Evolutionary conservation across 2,113 vertebrate species (phyloP).

Genomic region (Dipodomys ordii): DNA sequence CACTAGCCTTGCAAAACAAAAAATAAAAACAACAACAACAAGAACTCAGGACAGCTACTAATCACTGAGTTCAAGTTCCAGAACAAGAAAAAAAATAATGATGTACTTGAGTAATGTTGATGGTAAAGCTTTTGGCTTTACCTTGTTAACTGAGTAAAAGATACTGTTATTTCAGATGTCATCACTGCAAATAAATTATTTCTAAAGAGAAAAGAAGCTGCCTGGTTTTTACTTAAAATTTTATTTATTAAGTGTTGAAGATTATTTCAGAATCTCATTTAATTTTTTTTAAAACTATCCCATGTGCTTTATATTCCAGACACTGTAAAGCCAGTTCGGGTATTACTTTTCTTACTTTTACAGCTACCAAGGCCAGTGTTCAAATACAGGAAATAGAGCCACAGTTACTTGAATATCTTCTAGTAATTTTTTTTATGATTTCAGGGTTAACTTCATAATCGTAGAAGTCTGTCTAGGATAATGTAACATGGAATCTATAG

Average conservation of each 20-base stretch:
- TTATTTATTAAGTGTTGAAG: background rate
- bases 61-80: too few relatives aligned
- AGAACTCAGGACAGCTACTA: too few relatives aligned
- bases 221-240: slow-evolving; percentile 22
- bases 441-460: background rate
- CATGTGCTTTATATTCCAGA: background rate
- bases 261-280: background rate
- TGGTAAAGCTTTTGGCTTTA: background rate
- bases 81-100: too few relatives aligned
- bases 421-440: slow-evolving; percentile 42
- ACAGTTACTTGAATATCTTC: slow-evolving; percentile 47
- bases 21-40: too few relatives aligned
- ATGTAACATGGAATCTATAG: slow-evolving; percentile 18
- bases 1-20: too few relatives aligned
- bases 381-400: slow-evolving; percentile 67
- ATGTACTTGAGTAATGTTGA: background rate
- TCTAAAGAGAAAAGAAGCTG: slow-evolving; percentile 28
- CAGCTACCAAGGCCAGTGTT: slow-evolving; percentile 34
- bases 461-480: background rate
- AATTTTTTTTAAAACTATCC: background rate
- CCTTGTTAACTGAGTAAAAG: slow-evolving; percentile 38
- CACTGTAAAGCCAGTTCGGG: background rate
- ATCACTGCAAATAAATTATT: background rate
- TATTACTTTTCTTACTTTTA: slow-evolving; percentile 39
- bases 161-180: slow-evolving; percentile 25